Evolutionary conservation across 2,888 invertebrate species (phyloP).

Genomic region (Eretmocerus hayati): DNA sequence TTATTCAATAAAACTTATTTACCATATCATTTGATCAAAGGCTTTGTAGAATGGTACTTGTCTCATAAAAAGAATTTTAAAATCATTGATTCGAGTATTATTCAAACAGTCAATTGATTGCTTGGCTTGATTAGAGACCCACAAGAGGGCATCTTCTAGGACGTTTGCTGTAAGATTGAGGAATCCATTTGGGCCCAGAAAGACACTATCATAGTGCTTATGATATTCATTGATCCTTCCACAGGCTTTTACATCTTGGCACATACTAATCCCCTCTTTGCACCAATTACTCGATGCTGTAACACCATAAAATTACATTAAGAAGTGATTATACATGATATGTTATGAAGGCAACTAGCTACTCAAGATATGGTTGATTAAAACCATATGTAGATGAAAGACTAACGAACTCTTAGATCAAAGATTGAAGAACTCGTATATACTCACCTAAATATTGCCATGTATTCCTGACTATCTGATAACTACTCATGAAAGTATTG

Average conservation of each 20-base stretch:
- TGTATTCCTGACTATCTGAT: constrained; percentile 78
- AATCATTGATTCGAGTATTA: constrained; percentile 64
- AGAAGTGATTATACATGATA: background rate
- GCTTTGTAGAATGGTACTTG: constrained; percentile 62
- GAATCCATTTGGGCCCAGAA: constrained; percentile 72
- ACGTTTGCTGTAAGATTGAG: constrained; percentile 71
- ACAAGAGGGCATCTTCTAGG: constrained; percentile 54
- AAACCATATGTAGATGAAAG: too few species aligned
- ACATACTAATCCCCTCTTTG: constrained; percentile 57
- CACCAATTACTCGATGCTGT: constrained; percentile 57
- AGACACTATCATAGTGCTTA: constrained; percentile 67
- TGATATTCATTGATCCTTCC: constrained; percentile 48
- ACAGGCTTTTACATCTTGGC: constrained; percentile 45
- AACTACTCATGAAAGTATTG: constrained; percentile 80
- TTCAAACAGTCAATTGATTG: constrained; percentile 68
- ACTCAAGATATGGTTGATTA: too few species aligned
- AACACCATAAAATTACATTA: background rate
- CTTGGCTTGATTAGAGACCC: constrained; percentile 62
- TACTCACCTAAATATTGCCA: constrained; percentile 67
- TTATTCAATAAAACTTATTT: constrained; percentile 29
- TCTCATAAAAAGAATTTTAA: constrained; percentile 75
- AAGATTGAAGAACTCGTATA: background rate
- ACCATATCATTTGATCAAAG: constrained; percentile 79
- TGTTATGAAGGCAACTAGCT: background rate
- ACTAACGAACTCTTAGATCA: too few species aligned